phyloP scores from a whole-genome alignment of 2,113 vertebrate species.

The Sander lucioperca region DNA sequence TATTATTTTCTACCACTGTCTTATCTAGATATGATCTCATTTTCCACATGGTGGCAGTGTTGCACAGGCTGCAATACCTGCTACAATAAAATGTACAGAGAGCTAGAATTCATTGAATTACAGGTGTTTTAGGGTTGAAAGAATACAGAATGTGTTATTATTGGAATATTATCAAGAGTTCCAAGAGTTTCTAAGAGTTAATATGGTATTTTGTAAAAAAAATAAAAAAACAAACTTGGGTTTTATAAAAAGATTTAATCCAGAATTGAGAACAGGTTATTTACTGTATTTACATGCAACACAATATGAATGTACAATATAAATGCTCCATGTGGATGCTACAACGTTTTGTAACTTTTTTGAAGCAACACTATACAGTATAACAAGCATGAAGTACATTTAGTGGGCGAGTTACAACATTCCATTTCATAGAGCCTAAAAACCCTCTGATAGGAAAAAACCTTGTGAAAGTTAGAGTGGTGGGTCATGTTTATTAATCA shows the following conservation, averaged over 20 bases:
- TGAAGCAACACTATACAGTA: slow-evolving; percentile 77
- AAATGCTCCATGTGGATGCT: slow-evolving; percentile 91
- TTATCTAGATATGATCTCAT: too few species aligned
- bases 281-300: slow-evolving; percentile 96
- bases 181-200: neutral
- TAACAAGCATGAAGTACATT: slow-evolving; percentile 89
- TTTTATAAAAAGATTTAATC: slow-evolving; percentile 97
- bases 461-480: slow-evolving; percentile 71
- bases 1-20: too few species aligned
- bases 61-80: neutral
- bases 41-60: slow-evolving; percentile 60
- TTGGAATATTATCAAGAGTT: neutral
- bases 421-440: slow-evolving; percentile 84
- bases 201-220: neutral
- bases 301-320: slow-evolving; percentile 92
- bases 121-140: neutral
- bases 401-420: slow-evolving; percentile 87
- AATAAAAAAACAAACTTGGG: neutral
- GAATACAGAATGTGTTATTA: neutral
- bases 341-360: slow-evolving; percentile 82
- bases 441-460: slow-evolving; percentile 66
- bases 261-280: slow-evolving; percentile 87
- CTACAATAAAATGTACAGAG: neutral
- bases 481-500: slow-evolving; percentile 54
- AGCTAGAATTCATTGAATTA: neutral